Base-by-base conservation (phyloP, 2,113 vertebrate genomes). In the Brienomyrus longianalis region DNA sequence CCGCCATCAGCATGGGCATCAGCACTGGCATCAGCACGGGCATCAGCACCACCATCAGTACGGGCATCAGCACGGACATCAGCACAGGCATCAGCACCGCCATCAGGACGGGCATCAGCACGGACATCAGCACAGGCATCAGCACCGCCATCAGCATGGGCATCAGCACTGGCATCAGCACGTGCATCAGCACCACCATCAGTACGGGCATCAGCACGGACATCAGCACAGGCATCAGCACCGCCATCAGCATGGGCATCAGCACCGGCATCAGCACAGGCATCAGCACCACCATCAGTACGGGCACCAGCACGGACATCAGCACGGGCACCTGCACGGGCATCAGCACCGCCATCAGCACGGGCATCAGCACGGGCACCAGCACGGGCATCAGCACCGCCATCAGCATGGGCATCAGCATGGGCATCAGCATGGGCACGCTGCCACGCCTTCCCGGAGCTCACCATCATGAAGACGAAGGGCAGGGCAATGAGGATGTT, bases 401-500 rank as follows among this genome's bases (percentile, higher is more conserved):
- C 43, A 59, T 59, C 54, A 59, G 17, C 54, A 59, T 19, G 2
- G 4, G 1, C 50, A 51, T 3, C 50, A 50, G 48, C 48, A 50
- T 9, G 0, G 31, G 0, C 31, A 31, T 31, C 39, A 84, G 27
- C 15, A 43, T 5, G 13, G 21, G 2, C 52, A 35, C 35, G 21
- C 19, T 47, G 13, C n/a, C 62, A 70, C 1, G 3, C 31, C 15
- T 10, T 83, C 23, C 50, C 5, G 3, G 11, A 21, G 7, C 95
- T 93, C 90, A 96, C 96, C 96, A 97, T 97, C 96, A 96, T 97
- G 92, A 97, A 96, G 92, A 97, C 94, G 0, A 95, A 97, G 23
- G 96, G 96, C 11, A 97, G 89, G 51, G 95, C 94, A 5, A 96
- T 94, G 88, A 97, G 92, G 88, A 95, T 91, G 92, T 97, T 97